Conservation (phyloP, 2,113 vertebrate genomes). For the Oostethus manadensis region DNA sequence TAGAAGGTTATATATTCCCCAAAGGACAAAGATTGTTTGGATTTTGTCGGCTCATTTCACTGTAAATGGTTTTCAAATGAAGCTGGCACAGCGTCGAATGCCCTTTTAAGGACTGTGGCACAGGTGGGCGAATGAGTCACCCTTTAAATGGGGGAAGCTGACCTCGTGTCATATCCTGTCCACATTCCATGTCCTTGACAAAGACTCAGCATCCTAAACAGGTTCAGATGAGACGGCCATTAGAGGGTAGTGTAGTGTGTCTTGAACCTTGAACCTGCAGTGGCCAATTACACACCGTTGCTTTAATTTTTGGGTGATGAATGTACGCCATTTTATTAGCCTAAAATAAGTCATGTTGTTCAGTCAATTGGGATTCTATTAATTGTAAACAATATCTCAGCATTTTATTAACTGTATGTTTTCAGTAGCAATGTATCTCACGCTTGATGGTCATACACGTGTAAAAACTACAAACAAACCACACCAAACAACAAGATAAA, state of each 20-base stretch:
- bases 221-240: neutral
- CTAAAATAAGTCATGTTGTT: too few species aligned
- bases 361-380: too few species aligned
- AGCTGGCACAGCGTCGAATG: constrained; percentile 1
- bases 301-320: too few species aligned
- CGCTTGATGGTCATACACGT: too few species aligned
- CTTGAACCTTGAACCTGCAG: neutral
- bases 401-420: too few species aligned
- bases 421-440: too few species aligned
- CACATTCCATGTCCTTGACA: neutral
- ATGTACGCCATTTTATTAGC: too few species aligned
- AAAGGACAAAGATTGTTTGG: constrained; percentile 19
- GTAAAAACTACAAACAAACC: too few species aligned
- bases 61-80: neutral
- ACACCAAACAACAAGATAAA: too few species aligned
- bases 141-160: constrained; percentile 1
- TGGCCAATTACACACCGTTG: neutral
- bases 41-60: constrained; percentile 15
- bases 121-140: constrained; percentile 8
- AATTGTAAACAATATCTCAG: too few species aligned
- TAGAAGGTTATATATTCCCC: constrained; percentile 29
- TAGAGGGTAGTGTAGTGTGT: neutral
- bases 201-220: neutral
- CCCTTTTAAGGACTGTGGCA: neutral
- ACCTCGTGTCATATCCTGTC: neutral